Evolutionary conservation across 2,113 vertebrate genomes (phyloP), one percentile per base, ranked within the genome.

Genomic region (Phyllostomus discolor): DNA sequence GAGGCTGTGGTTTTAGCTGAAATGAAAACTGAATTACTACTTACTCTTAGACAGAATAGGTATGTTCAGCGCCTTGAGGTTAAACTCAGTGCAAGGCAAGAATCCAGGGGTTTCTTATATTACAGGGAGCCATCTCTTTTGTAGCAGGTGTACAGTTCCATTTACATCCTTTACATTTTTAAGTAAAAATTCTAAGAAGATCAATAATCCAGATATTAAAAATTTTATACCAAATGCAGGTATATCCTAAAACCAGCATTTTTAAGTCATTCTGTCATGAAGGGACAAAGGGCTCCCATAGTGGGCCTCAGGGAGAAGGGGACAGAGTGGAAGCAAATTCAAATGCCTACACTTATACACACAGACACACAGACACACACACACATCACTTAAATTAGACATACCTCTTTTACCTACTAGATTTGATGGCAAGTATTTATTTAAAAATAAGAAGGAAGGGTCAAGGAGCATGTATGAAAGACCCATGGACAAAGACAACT

Each of bases 21-120:
- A 97, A 79, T 94, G 88, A 69, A 98, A 95, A 94, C 66, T 95
- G 91, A 98, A 97, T 98, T 96, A 93, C 93, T 93, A 95, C 92
- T 96, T 97, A 81, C 59, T n/a, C 20, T 88, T 88, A 91, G 91
- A 90, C 35, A 96, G 64, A 97, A 97, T 88, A 84, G 69, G 66
- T 76, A 93, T 95, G 95, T 86, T 64, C 64, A 50, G 84, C 59
- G 64, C 43, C 48, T 95, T 48, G 57, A 92, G 92, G 93, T 95
- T 95, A 95, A 96, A 96, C 33, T 94, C 85, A 76, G 46, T 87
- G 69, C 76, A 90, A 94, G 57, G 52, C 48, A 90, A 73, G 70
- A 80, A 50, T 88, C 79, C 9, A 7, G 43, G 48, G 24, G 7
- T 73, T 94, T 72, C 24, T 1, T 76, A 22, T 46, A 78, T 79